Evolutionary conservation across 2,888 invertebrate genomes (phyloP).

Genomic region (Melangyna quadrimaculata): DNA sequence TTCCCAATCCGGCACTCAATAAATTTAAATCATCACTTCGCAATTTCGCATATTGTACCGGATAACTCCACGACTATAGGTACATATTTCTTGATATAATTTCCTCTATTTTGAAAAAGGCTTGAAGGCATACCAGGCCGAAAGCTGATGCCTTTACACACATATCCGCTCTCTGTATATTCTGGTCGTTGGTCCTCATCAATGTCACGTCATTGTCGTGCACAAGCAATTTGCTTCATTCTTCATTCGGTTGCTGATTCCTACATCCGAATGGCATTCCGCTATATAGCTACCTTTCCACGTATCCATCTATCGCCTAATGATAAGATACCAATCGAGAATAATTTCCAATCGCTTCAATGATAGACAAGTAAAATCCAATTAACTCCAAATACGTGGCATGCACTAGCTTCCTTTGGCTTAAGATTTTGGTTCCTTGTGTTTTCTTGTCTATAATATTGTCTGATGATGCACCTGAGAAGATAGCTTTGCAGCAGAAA

Average conservation of each 20-base stretch:
- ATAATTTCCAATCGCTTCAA: conserved; percentile 74
- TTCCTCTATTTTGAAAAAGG: conserved; percentile 7
- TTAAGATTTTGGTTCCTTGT: conserved; percentile 16
- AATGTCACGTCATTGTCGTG: conserved; percentile 65
- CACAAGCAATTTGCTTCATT: conserved; percentile 71
- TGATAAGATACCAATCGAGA: conserved; percentile 72
- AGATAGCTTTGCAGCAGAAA: conserved; percentile 30
- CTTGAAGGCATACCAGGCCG: conserved; percentile 60
- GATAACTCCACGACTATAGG: conserved; percentile 6
- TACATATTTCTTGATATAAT: conserved; percentile 14
- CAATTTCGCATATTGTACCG: conserved; percentile 63
- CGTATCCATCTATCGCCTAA: conserved; percentile 57
- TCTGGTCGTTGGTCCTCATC: conserved; percentile 30
- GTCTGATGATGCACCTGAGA: conserved; percentile 36
- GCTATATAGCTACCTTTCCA: conserved; percentile 10
- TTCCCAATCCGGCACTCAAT: conserved; percentile 70
- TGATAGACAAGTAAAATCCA: conserved; percentile 78
- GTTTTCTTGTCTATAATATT: background rate
- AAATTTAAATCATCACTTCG: conserved; percentile 62
- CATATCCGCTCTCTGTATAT: conserved; percentile 45
- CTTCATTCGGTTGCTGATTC: conserved; percentile 63
- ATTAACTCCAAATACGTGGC: conserved; percentile 78
- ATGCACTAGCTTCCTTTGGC: conserved; percentile 67
- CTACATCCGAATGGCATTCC: conserved; percentile 61
- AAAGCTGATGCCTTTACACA: conserved; percentile 18